Evolutionary conservation across 2,113 vertebrate genomes (phyloP), one percentile per base, ranked within the genome.

Genomic region (Epinephelus lanceolatus): DNA sequence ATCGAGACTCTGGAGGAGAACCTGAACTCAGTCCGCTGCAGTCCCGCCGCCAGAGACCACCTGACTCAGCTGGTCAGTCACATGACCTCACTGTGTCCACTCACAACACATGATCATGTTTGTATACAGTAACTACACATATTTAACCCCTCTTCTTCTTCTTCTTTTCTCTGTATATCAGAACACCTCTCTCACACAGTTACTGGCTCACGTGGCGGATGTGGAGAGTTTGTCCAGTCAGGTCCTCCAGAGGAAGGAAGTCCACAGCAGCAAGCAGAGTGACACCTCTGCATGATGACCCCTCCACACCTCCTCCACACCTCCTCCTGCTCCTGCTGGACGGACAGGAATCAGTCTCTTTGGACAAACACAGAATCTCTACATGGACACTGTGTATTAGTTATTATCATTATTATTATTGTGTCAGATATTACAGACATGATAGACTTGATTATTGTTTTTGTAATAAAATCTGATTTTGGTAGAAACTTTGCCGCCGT

Each of bases 1-100:
- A 96, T 97, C 47, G 95, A 95, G 88, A 95, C 92, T 68, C 86
- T 99, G 80, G 97, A 99, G 92, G 88, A 82, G 61, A 95, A 97
- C 89, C 85, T 98, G 86, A 89, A 94, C 73, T 81, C 92, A 0
- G n/a, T 96, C 25, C 94, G 85, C 80, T 94, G 65, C 42, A 84
- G 95, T 66, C 95, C 94, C 80, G 25, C 89, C 40, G 71, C 96
- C 76, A 87, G 90, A 0, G 76, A 88, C 13, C 70, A 56, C 18
- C 71, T 96, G 56, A 87, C 74, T 81, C 92, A 95, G 80, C 93
- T 98, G 96, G 98, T 99, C 80, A 96, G 97, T 89, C 55, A 53
- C 66, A 25, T 60, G n/a, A 55, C 40, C 0, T 14, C 33, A 6
- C 57, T 5, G 15, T 11, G 45, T 13, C 45, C 9, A 10, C 3